Conservation (phyloP, 2,888 invertebrate genomes). For the Amiota communis region DNA sequence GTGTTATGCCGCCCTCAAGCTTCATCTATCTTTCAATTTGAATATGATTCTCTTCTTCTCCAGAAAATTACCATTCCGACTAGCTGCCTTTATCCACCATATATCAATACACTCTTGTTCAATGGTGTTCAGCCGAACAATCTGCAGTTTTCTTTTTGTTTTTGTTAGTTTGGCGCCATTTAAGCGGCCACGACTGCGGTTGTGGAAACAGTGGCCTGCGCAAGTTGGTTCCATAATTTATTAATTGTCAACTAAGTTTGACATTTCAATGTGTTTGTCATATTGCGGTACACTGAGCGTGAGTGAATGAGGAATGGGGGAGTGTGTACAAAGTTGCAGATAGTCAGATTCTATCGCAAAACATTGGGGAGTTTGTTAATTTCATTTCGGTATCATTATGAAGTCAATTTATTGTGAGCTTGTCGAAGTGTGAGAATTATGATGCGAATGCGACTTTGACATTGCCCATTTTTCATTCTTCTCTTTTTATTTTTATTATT, state of each 20-base stretch:
- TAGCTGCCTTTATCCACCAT: neutral
- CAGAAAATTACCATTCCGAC: no score
- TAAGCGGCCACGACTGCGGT: conserved; percentile 47
- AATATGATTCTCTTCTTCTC: conserved; percentile 9
- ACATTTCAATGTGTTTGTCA: conserved; percentile 69
- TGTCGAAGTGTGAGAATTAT: conserved; percentile 72
- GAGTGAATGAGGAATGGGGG: neutral
- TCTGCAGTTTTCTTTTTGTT: neutral
- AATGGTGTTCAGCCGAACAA: neutral
- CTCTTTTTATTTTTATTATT: conserved; percentile 37
- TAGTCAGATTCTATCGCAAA: neutral
- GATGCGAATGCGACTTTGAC: conserved; percentile 46
- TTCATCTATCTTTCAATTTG: neutral
- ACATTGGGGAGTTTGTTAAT: neutral
- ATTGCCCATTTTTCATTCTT: conserved; percentile 31
- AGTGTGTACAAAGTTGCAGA: conserved; percentile 5
- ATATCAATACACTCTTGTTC: conserved; percentile 5
- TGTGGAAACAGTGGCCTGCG: conserved; percentile 16
- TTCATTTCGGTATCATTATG: conserved; percentile 16
- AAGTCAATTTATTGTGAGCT: conserved; percentile 60
- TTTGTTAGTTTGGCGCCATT: conserved; percentile 65
- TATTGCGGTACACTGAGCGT: conserved; percentile 29
- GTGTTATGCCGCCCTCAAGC: conserved; percentile 35
- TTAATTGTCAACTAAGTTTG: conserved; percentile 72
- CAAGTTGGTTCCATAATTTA: conserved; percentile 63